Base-by-base conservation (phyloP, 2,113 vertebrate genomes). In the Alosa alosa region DNA sequence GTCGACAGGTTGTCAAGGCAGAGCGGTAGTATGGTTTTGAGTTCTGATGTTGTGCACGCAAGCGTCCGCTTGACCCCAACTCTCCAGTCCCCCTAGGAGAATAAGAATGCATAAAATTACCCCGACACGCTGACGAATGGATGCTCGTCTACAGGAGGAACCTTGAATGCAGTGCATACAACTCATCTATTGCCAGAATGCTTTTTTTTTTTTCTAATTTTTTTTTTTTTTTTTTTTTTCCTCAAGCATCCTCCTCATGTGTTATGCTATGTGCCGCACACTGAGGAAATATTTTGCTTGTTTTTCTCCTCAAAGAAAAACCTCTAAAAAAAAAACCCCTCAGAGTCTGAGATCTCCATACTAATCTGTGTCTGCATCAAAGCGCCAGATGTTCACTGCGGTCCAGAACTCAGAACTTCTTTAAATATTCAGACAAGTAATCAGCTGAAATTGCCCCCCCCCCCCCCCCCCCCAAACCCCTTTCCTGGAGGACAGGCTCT, bases 181-280 rank as follows among this genome's bases (percentile, higher is more conserved):
- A 25, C 10, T 72, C 64, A 72, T 72, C 64, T 72, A 8, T 72
- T 72, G 64, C 64, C 64, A 72, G 31, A 72, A 36, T 7, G 25
- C 25, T 72, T 72, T 36, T 72, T 36, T 57, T 72, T 36, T 13
- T 3, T n/a, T n/a, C n/a, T n/a, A n/a, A n/a, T n/a, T n/a, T 9
- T 68, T 10, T 25, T 68, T 31, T 10, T 36, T n/a, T n/a, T 72
- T 72, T 36, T 72, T 36, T 57, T 72, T 36, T 72, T 36, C 31
- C 6, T 25, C 6, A 36, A 36, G 47, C 9, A 72, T 7, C 88
- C 82, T 87, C 45, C 75, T 87, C 57, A 47, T 86, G 64, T 4
- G 18, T 84, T 84, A 84, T 9, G 13, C 25, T 31, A 72, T 72
- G 64, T 72, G 25, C 64, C 1, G 11, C 64, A 36, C 31, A 31